Conservation (phyloP, 2,113 vertebrate genomes). For the Sus scrofa region T2T-Sscrofa CM000814.6:37651501-37652000, state of each 20-base stretch:
- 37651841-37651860: neutral
- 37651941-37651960: too few relatives aligned
- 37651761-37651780: slow-evolving; percentile 22
- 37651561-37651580: neutral
- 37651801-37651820: slow-evolving; percentile 31
- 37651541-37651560: neutral
- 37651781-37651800: neutral
- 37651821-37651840: neutral
- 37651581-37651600: neutral
- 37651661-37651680: neutral
- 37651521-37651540: neutral
- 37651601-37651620: neutral
- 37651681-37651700: neutral
- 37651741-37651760: neutral
- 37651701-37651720: neutral
- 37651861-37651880: neutral
- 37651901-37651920: neutral
- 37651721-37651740: neutral
- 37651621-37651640: too few relatives aligned
- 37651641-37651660: neutral
- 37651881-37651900: neutral
- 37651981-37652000: too few relatives aligned
- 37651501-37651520: fast-evolving
- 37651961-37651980: too few relatives aligned
- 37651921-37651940: too few relatives aligned